A percentile compares a stretch with the other conserved stretches of the same genome.
Conservation (phyloP, 2,113 vertebrate species). For the Sialia sialis region DNA sequence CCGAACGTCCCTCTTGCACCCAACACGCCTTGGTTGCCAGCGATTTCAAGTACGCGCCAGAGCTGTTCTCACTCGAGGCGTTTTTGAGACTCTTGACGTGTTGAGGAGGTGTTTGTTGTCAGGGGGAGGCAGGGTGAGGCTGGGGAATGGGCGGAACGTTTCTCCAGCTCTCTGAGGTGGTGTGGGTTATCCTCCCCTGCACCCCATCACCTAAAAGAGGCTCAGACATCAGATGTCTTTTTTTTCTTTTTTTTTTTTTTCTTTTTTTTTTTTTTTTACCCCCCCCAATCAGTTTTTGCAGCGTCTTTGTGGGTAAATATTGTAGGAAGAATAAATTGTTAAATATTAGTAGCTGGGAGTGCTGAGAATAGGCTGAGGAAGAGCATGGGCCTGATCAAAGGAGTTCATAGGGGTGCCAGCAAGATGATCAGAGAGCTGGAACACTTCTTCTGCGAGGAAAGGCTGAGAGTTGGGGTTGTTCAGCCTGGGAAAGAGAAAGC, state of each 20-base stretch:
- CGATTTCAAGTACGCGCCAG: background rate
- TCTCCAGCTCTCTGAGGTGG: background rate
- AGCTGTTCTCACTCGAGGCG: background rate
- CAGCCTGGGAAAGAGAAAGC: background rate
- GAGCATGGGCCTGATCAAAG: too few relatives aligned
- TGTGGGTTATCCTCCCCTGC: background rate
- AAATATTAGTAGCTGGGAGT: background rate
- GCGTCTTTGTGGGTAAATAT: fast-evolving
- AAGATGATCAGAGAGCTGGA: background rate
- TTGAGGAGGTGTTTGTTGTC: background rate
- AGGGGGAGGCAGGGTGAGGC: background rate
- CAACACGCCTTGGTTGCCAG: background rate
- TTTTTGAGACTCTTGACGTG: background rate
- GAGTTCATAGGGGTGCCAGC: background rate
- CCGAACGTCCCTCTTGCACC: background rate
- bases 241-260: too few relatives aligned
- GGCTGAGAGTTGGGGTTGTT: background rate
- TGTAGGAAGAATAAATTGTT: background rate
- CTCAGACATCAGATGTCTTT: fast-evolving
- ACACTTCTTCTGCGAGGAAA: background rate
- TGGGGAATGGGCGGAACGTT: background rate
- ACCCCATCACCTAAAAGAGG: fast-evolving
- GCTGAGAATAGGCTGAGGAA: background rate
- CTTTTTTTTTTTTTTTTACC: too few relatives aligned
- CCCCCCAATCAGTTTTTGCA: background rate